Evolutionary conservation across 2,888 invertebrate species (phyloP).

Genomic region (Luperina testacea): DNA sequence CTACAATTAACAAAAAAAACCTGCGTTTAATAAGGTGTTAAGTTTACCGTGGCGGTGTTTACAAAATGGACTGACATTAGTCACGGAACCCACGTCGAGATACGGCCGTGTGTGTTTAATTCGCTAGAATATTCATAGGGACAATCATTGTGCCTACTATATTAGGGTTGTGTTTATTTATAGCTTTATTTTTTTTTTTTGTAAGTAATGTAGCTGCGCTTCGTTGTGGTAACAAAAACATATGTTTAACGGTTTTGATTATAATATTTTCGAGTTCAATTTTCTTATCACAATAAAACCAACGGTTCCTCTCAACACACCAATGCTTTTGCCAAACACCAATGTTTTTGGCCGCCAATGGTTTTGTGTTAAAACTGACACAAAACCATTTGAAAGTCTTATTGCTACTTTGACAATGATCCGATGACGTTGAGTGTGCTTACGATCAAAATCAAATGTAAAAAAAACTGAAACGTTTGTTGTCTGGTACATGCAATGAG

Average conservation of each 20-base stretch:
- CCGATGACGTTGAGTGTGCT: not conserved
- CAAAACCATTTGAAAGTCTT: not conserved
- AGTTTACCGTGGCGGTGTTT: constrained; percentile 82
- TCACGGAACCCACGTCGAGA: constrained; percentile 74
- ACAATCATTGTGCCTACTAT: constrained; percentile 38
- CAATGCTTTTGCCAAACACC: not conserved
- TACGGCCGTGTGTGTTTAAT: constrained; percentile 58
- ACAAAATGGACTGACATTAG: constrained; percentile 81
- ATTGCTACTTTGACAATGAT: not conserved
- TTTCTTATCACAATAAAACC: not conserved
- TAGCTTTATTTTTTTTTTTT: constrained; percentile 19
- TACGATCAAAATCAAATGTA: not conserved
- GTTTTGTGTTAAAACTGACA: not conserved
- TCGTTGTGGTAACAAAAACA: not conserved
- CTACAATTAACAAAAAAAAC: constrained; percentile 88
- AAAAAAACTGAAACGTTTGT: not conserved
- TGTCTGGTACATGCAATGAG: not conserved
- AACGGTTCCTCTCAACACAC: not conserved
- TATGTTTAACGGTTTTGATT: not conserved
- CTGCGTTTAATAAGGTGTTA: constrained; percentile 88
- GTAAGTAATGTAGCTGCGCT: not conserved
- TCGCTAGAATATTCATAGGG: constrained; percentile 57
- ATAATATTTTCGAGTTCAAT: not conserved
- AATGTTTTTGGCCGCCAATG: not conserved
- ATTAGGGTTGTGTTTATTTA: constrained; percentile 37